Evolutionary conservation across 2,888 invertebrate genomes (phyloP), one percentile per base, ranked within the genome.

Genomic region (Clusia tigrina): DNA sequence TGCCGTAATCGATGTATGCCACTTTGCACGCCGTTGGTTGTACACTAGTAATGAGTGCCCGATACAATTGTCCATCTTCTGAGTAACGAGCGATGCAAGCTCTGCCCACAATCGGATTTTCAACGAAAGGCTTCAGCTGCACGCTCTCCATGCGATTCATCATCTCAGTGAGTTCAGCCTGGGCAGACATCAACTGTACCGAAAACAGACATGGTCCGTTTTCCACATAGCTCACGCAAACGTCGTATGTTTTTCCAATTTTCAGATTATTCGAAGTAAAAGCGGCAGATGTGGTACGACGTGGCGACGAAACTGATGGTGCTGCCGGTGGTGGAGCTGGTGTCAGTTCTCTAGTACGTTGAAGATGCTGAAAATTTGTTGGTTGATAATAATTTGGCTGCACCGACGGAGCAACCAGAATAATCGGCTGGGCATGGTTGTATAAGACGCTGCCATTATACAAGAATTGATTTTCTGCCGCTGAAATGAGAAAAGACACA

Each of bases 1-100:
- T 91, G 25, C 93, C 93, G 79, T 90, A 93, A 81, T 93, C 93
- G 26, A 93, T 91, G 80, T 91, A 93, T 75, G 90, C 91, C 3
- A 93, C 86, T 81, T 91, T 91, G 78, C 90, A 92, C 57, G 89
- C 88, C 20, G 89, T 88, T 64, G 89, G 89, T 38, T 89, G 89
- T 51, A 91, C 87, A 71, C 88, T 89, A 81, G 90, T 91, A 2
- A 93, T 89, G 38, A 93, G 89, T 32, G 92, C 93, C 69, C 94
- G 86, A 74, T 92, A 91, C 57, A 91, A 87, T 20, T 88, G 88
- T 3, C 88, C 86, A 74, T 91, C 91, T 66, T 87, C 88, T 0
- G 89, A 86, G 82, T 90, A 91, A 65, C 89, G 87, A 1, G 92
- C 92, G 10, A 93, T 85, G 74, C 93, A 93, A 0, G 92, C 90